These are phyloP conservation scores for Hypomesus transpacificus DNA, from an alignment of 2,113 vertebrate genomes.

Conservation along the genomic window DNA sequence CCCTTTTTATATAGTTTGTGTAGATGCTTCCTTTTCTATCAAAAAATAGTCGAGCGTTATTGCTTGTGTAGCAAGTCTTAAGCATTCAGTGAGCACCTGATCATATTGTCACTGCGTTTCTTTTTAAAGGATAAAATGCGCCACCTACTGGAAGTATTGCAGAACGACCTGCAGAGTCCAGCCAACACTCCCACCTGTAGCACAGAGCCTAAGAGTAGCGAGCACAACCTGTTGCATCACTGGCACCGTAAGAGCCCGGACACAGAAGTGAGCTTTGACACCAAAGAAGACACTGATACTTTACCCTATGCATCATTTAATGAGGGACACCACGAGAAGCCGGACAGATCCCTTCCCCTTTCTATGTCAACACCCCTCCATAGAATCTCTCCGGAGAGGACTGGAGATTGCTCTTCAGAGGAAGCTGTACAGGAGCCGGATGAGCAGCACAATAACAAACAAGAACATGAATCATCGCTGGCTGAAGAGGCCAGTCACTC, in stretches of 20 bases:
- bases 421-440: conserved; percentile 27
- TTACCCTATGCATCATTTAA: conserved; percentile 26
- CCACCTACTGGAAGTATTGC: conserved; percentile 70
- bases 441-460: neutral
- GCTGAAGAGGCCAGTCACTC: conserved; percentile 13
- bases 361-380: conserved; percentile 25
- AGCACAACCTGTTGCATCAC: conserved; percentile 15
- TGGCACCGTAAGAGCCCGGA: conserved; percentile 31
- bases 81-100: neutral
- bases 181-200: conserved; percentile 16
- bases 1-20: too few relatives aligned
- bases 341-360: conserved; percentile 12
- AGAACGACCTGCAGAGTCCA: conserved; percentile 64
- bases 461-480: neutral
- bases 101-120: conserved; percentile 13
- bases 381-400: conserved; percentile 26
- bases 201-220: conserved; percentile 38
- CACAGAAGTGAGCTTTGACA: conserved; percentile 11
- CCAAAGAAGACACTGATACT: conserved; percentile 34
- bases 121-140: conserved; percentile 71
- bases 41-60: too few relatives aligned
- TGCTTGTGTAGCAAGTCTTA: neutral
- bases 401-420: conserved; percentile 3
- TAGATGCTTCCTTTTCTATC: too few relatives aligned
- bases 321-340: conserved; percentile 23